These are phyloP conservation scores for Martes martes DNA, from an alignment of 2,113 vertebrate genomes.

Conservation along the genomic window DNA sequence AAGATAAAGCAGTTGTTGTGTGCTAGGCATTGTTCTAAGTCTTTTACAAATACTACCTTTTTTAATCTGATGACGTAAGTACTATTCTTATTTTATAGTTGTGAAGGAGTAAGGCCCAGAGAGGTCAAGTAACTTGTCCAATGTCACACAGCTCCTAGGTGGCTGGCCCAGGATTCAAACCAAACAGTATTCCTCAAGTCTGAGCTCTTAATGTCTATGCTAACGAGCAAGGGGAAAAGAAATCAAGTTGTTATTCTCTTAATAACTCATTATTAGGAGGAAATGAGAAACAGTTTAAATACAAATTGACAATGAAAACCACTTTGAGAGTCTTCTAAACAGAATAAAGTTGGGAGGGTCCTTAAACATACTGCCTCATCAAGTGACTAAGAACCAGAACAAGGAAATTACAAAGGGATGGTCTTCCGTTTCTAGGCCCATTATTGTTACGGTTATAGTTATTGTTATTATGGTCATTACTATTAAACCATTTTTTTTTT, in stretches of 20 bases:
- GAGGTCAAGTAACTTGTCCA: not conserved
- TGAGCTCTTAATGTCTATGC: not conserved
- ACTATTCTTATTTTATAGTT: not conserved
- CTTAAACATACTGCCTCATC: slow-evolving; percentile 5
- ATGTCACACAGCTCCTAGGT: not conserved
- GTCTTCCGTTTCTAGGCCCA: not conserved
- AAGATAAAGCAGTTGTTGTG: not conserved
- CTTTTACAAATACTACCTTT: not conserved
- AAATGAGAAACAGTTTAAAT: slow-evolving; percentile 49
- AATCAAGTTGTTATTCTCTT: slow-evolving; percentile 23
- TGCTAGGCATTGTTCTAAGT: not conserved
- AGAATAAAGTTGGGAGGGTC: not conserved
- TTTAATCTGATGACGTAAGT: not conserved
- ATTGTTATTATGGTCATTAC: not conserved
- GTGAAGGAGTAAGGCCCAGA: not conserved
- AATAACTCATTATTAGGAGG: slow-evolving; percentile 6
- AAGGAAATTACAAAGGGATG: slow-evolving; percentile 2
- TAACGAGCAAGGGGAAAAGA: not conserved
- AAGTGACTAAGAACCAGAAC: not conserved
- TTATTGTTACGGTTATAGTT: not conserved
- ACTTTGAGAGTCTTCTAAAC: slow-evolving; percentile 15
- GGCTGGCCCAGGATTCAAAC: not conserved
- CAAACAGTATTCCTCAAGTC: not conserved
- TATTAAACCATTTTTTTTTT: slow-evolving; percentile 3
- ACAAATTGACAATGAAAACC: slow-evolving; percentile 10